These are phyloP conservation scores for Eospalax fontanierii DNA, from an alignment of 2,797 vertebrate genomes.

Conservation along the genomic window DNA sequence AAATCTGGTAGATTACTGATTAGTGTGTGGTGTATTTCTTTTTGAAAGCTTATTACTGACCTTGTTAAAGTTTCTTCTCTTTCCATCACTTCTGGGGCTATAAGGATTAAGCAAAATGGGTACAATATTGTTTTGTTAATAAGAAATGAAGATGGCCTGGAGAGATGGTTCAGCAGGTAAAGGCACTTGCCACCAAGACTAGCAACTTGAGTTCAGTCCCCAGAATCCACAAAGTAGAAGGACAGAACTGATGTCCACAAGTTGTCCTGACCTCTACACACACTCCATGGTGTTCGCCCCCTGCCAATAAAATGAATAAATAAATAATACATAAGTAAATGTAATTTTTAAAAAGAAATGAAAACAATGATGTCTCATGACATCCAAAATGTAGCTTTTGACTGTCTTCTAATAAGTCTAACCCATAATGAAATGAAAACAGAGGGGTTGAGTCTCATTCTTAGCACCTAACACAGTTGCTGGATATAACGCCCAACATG, in stretches of 20 bases:
- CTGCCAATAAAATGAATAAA: too few species aligned
- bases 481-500: too few species aligned
- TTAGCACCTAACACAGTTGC: neutral
- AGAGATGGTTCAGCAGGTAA: too few species aligned
- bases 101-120: slow-evolving; percentile 14
- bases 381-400: neutral
- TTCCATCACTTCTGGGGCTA: slow-evolving; percentile 3
- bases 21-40: slow-evolving; percentile 15
- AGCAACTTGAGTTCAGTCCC: too few species aligned
- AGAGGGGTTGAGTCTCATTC: neutral
- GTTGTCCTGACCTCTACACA: too few species aligned
- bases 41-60: slow-evolving; percentile 7
- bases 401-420: neutral
- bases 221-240: too few species aligned
- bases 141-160: neutral
- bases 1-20: slow-evolving; percentile 35
- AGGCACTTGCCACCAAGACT: too few species aligned
- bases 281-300: too few species aligned
- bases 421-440: neutral
- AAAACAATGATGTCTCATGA: neutral
- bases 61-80: slow-evolving; percentile 20
- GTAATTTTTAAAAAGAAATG: neutral
- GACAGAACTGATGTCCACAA: too few species aligned
- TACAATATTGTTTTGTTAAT: slow-evolving; percentile 14
- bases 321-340: too few species aligned